phyloP scores from a whole-genome alignment of 2,113 vertebrate genomes.

The Terrapene triunguis region DNA sequence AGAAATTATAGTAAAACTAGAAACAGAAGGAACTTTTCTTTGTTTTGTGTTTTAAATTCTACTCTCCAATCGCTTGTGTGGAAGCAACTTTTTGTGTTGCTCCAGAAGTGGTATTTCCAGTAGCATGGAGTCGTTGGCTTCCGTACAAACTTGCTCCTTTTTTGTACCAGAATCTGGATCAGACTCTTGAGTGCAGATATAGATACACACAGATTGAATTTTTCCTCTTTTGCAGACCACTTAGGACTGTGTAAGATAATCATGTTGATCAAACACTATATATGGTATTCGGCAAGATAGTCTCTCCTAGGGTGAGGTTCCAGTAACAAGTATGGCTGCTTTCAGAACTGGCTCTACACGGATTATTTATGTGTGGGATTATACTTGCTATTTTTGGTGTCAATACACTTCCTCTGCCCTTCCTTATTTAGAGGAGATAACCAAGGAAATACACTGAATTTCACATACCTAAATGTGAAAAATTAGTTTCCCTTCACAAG shows the following conservation, averaged over 20 bases:
- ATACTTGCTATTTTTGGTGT: accelerated
- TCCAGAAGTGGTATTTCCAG: not conserved
- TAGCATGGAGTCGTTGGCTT: not conserved
- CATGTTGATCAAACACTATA: not conserved
- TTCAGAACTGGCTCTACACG: accelerated
- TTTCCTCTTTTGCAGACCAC: accelerated
- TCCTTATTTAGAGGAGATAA: not conserved
- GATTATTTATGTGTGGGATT: accelerated
- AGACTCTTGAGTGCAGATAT: not conserved
- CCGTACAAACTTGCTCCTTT: not conserved
- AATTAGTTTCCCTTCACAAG: accelerated
- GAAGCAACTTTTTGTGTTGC: accelerated
- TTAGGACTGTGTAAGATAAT: accelerated
- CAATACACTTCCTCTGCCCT: accelerated
- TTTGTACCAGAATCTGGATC: not conserved
- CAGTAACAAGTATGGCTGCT: not conserved
- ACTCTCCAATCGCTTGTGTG: not conserved
- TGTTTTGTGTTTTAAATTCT: not conserved
- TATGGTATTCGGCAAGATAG: accelerated
- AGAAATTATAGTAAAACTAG: not conserved
- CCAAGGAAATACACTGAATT: not conserved
- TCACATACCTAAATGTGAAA: accelerated
- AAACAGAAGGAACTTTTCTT: not conserved
- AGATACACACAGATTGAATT: accelerated
- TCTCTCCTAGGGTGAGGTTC: not conserved